phyloP scores from a whole-genome alignment of 2,888 invertebrate genomes.

The Sepiola atlantica region DNA sequence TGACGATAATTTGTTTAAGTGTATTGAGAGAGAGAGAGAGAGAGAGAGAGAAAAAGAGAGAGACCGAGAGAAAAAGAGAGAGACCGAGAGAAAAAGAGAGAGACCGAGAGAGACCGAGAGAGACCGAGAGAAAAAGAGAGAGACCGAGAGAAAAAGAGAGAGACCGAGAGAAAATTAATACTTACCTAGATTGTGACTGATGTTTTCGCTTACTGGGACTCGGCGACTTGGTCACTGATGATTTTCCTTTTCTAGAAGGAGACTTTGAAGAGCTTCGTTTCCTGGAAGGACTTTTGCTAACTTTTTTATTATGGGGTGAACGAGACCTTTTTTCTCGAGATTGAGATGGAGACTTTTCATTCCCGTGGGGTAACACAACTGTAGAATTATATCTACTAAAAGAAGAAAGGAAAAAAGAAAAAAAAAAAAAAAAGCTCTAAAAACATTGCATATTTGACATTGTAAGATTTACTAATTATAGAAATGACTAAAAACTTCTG shows the following conservation, averaged over 20 bases:
- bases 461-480: too few species aligned
- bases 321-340: neutral
- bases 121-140: too few species aligned
- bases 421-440: too few species aligned
- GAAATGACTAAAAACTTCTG: too few species aligned
- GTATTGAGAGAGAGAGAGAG: too few species aligned
- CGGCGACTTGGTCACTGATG: neutral
- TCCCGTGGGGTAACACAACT: neutral
- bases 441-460: too few species aligned
- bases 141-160: neutral
- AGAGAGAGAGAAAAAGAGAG: too few species aligned
- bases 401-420: neutral
- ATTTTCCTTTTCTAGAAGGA: slow-evolving; percentile 32
- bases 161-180: too few species aligned
- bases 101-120: too few species aligned
- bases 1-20: too few species aligned
- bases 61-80: too few species aligned
- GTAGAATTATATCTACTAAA: slow-evolving; percentile 34
- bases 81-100: too few species aligned
- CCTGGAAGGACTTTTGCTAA: slow-evolving; percentile 15
- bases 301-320: neutral
- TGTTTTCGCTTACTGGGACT: slow-evolving; percentile 32
- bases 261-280: slow-evolving; percentile 45
- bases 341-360: neutral
- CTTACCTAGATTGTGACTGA: slow-evolving; percentile 38